A percentile compares a stretch with the other conserved stretches of the same genome.
Conservation (phyloP, 1,140 invertebrate genomes). For the Bombus superbus region DNA sequence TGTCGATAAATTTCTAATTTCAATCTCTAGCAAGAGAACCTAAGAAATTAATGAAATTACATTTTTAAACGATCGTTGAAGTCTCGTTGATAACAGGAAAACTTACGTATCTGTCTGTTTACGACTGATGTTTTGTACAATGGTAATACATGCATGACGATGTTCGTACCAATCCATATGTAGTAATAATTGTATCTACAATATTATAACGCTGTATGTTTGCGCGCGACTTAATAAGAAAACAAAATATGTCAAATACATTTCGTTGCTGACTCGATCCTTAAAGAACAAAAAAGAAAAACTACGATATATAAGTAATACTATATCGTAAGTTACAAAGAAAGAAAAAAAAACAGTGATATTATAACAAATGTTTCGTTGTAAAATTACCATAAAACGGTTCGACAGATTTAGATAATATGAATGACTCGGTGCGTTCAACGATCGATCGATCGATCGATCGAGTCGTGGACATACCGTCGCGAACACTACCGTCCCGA, state of each 20-base stretch:
- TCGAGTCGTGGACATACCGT: background rate
- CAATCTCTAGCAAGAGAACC: too few relatives aligned
- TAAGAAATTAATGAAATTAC: too few relatives aligned
- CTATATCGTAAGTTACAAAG: too few relatives aligned
- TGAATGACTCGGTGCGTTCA: constrained; percentile 8
- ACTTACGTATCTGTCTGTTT: background rate
- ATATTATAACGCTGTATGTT: background rate
- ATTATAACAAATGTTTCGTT: background rate
- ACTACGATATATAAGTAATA: too few relatives aligned
- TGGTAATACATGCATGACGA: constrained; percentile 9
- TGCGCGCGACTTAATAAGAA: background rate
- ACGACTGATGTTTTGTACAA: background rate
- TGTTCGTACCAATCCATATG: too few relatives aligned
- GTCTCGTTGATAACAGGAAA: background rate
- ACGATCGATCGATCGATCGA: constrained; percentile 11
- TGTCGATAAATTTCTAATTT: background rate
- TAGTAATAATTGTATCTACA: background rate
- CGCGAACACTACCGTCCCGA: background rate
- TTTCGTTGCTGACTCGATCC: too few relatives aligned
- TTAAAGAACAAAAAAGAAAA: too few relatives aligned
- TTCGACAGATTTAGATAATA: background rate
- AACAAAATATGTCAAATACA: too few relatives aligned
- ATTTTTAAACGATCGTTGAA: background rate
- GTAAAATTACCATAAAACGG: background rate
- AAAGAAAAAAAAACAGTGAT: background rate